These are phyloP conservation scores for Sebastes steindachneri DNA, from an alignment of 2,797 vertebrate genomes.

Conservation along the genomic window DNA sequence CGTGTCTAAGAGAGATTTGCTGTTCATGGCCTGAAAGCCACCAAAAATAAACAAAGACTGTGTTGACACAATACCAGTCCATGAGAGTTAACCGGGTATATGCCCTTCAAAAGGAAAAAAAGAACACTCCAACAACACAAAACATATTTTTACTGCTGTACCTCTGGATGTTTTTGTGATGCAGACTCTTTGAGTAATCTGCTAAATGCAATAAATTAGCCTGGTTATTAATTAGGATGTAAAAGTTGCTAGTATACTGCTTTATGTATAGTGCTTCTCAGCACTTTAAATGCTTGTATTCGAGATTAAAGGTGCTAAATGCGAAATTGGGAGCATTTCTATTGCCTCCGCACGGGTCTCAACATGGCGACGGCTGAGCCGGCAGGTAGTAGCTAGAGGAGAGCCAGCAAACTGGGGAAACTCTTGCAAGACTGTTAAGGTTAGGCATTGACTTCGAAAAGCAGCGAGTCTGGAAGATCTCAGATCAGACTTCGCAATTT, in stretches of 20 bases:
- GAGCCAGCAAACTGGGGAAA: too few relatives aligned
- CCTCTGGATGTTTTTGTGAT: background rate
- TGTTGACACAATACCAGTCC: conserved; percentile 67
- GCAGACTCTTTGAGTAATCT: background rate
- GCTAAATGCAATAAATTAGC: background rate
- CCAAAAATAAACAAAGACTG: conserved; percentile 62
- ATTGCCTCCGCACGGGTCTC: too few relatives aligned
- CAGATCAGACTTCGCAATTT: too few relatives aligned
- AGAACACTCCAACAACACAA: conserved; percentile 7
- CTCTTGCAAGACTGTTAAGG: too few relatives aligned
- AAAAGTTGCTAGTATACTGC: background rate
- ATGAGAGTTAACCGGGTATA: background rate
- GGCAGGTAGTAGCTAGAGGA: too few relatives aligned
- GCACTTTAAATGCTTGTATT: background rate
- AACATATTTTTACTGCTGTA: background rate
- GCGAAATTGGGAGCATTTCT: too few relatives aligned
- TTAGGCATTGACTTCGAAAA: too few relatives aligned
- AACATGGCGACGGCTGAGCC: too few relatives aligned
- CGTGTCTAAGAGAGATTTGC: background rate
- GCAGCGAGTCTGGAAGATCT: too few relatives aligned
- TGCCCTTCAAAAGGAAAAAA: conserved; percentile 29
- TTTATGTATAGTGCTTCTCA: background rate
- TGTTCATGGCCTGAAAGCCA: background rate
- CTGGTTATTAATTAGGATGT: background rate
- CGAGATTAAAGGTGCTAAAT: background rate